These are phyloP conservation scores for Battus philenor DNA, from an alignment of 1,140 invertebrate genomes.

Conservation along the genomic window DNA sequence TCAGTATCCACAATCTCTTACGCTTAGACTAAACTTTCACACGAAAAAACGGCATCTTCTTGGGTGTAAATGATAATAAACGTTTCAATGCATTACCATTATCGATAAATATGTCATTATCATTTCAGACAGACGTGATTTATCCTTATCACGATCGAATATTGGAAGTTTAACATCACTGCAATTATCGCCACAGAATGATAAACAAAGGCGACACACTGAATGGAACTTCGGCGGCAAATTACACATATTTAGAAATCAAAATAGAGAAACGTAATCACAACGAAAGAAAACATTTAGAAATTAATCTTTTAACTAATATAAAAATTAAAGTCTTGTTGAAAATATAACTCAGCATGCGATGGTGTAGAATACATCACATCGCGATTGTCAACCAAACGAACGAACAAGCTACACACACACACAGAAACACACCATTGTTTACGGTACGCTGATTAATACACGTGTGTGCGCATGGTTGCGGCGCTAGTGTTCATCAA, in stretches of 20 bases:
- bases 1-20: slow-evolving; percentile 76
- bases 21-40: slow-evolving; percentile 75
- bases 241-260: slow-evolving; percentile 80
- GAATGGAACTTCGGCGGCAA: slow-evolving; percentile 81
- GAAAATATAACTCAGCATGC: slow-evolving; percentile 73
- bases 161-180: slow-evolving; percentile 78
- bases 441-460: slow-evolving; percentile 64
- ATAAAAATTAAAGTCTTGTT: slow-evolving; percentile 71
- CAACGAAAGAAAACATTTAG: slow-evolving; percentile 73
- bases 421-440: slow-evolving; percentile 61
- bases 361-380: slow-evolving; percentile 75
- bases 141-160: slow-evolving; percentile 77
- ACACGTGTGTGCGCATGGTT: slow-evolving; percentile 46
- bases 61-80: slow-evolving; percentile 32
- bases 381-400: slow-evolving; percentile 77
- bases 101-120: slow-evolving; percentile 74
- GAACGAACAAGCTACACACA: slow-evolving; percentile 72
- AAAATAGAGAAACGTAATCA: slow-evolving; percentile 66
- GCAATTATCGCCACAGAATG: slow-evolving; percentile 77
- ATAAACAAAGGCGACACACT: slow-evolving; percentile 81
- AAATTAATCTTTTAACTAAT: slow-evolving; percentile 70
- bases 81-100: slow-evolving; percentile 62
- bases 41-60: slow-evolving; percentile 64
- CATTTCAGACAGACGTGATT: slow-evolving; percentile 74
- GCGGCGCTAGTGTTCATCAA: slow-evolving; percentile 49